Evolutionary conservation across 2,888 invertebrate species (phyloP).

Genomic region (Amphipoea lucens): DNA sequence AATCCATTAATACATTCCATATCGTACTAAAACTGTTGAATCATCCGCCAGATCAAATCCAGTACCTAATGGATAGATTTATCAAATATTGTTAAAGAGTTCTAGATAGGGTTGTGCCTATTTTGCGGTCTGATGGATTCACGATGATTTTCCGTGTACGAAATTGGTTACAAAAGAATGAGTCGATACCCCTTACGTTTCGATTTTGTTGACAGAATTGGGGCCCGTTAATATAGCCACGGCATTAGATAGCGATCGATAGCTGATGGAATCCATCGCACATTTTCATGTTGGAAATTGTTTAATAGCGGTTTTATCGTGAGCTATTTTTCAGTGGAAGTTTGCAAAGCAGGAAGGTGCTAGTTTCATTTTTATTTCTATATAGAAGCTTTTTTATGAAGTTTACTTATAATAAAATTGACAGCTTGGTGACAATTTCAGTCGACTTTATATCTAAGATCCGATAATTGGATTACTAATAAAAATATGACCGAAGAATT

Average conservation of each 20-base stretch:
- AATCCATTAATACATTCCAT: slow-evolving; percentile 29
- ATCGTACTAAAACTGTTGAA: slow-evolving; percentile 49
- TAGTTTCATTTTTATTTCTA: background rate
- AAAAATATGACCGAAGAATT: slow-evolving; percentile 4
- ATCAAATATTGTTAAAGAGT: slow-evolving; percentile 64
- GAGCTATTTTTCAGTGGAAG: background rate
- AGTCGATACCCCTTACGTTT: slow-evolving; percentile 62
- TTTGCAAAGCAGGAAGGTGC: background rate
- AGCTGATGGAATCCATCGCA: slow-evolving; percentile 67
- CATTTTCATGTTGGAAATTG: slow-evolving; percentile 48
- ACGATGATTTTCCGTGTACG: slow-evolving; percentile 55
- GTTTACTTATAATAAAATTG: background rate
- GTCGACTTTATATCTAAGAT: too few species aligned
- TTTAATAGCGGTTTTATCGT: slow-evolving; percentile 1
- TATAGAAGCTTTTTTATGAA: background rate
- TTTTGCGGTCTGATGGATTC: slow-evolving; percentile 63
- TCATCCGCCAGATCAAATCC: slow-evolving; percentile 54
- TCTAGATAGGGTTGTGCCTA: slow-evolving; percentile 52
- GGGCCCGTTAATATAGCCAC: slow-evolving; percentile 61
- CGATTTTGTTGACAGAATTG: slow-evolving; percentile 67
- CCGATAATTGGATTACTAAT: background rate
- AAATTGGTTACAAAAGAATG: slow-evolving; percentile 63
- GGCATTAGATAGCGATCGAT: slow-evolving; percentile 71
- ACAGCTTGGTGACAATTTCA: background rate
- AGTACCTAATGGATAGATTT: slow-evolving; percentile 61